Conservation (phyloP, 2,888 invertebrate genomes). For the Lottia scabra region DNA sequence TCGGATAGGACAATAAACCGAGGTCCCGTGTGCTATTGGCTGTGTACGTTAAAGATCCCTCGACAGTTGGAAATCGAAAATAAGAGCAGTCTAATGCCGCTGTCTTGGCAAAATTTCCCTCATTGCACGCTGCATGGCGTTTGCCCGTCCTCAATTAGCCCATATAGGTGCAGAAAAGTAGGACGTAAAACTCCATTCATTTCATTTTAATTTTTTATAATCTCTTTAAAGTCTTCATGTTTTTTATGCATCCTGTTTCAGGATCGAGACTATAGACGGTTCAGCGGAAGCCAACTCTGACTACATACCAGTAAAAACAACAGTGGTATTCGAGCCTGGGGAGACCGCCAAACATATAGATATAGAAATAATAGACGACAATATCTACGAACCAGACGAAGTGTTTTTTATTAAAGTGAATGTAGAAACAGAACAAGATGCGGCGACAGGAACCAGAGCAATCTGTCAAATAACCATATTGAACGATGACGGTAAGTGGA, state of each 20-base stretch:
- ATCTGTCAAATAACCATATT: slow-evolving; percentile 74
- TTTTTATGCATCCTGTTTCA: too few species aligned
- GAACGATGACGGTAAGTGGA: slow-evolving; percentile 74
- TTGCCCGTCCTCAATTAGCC: too few species aligned
- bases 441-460: slow-evolving; percentile 71
- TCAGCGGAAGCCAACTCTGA: slow-evolving; percentile 73
- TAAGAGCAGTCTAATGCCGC: too few species aligned
- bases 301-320: slow-evolving; percentile 72
- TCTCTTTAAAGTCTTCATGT: not conserved
- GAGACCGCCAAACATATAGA: slow-evolving; percentile 71
- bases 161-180: too few species aligned
- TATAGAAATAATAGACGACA: slow-evolving; percentile 73
- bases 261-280: slow-evolving; percentile 74
- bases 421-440: slow-evolving; percentile 57
- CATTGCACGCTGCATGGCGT: too few species aligned
- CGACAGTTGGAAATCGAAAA: too few species aligned
- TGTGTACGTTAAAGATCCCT: too few species aligned
- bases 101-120: too few species aligned
- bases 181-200: too few species aligned
- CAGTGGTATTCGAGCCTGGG: slow-evolving; percentile 72
- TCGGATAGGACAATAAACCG: too few species aligned
- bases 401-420: slow-evolving; percentile 74
- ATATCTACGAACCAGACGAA: slow-evolving; percentile 75
- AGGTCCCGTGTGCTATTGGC: too few species aligned
- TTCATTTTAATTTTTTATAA: too few species aligned